phyloP scores from a whole-genome alignment of 1,140 invertebrate genomes.

The Nasonia vitripennis region DNA sequence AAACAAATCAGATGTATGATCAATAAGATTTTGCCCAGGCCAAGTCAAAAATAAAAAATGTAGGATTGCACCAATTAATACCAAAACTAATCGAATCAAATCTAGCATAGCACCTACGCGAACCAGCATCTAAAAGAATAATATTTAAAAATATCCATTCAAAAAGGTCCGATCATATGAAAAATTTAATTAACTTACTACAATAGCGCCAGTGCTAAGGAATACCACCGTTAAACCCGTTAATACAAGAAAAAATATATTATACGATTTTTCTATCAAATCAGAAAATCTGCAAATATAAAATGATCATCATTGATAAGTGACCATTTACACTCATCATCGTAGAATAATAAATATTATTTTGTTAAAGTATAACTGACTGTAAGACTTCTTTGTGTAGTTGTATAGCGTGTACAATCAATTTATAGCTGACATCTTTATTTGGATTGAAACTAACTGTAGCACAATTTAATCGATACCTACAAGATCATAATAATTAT shows the following conservation, averaged over 20 bases:
- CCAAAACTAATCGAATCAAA: not conserved
- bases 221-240: not conserved
- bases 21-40: constrained; percentile 17
- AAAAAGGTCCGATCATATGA: too few species aligned
- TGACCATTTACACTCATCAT: too few species aligned
- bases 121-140: not conserved
- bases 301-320: too few species aligned
- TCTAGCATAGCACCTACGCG: not conserved
- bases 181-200: not conserved
- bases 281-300: too few species aligned
- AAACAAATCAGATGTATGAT: not conserved
- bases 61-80: not conserved
- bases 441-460: too few species aligned
- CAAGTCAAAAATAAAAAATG: constrained; percentile 9
- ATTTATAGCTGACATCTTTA: too few species aligned
- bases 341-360: too few species aligned
- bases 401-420: too few species aligned
- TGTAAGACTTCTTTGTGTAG: too few species aligned
- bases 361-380: too few species aligned
- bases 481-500: too few species aligned
- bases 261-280: not conserved
- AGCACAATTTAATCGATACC: too few species aligned
- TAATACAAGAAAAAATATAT: not conserved
- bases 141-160: not conserved
- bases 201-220: not conserved